Percentiles rank a stretch among this genome's conserved stretches.
Conservation (phyloP, 2,113 vertebrate species). For the Neomonachus schauinslandi region DNA sequence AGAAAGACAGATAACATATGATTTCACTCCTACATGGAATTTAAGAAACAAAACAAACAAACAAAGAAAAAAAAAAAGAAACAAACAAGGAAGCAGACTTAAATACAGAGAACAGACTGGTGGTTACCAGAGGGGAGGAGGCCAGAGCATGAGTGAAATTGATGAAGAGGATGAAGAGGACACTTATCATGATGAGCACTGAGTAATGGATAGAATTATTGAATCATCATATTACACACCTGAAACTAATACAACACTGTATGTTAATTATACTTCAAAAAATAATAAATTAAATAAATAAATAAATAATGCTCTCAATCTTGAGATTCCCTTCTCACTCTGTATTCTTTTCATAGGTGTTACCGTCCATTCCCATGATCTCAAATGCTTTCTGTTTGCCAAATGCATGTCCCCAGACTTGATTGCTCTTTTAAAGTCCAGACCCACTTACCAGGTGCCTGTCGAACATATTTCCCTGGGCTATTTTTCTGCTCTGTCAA, state of each 20-base stretch:
- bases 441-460: neutral
- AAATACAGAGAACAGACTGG: neutral
- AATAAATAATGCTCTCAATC: neutral
- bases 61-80: neutral
- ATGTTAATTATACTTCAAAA: neutral
- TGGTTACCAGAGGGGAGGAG: neutral
- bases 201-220: neutral
- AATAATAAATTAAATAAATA: neutral
- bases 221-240: neutral
- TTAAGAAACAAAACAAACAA: neutral
- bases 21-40: neutral
- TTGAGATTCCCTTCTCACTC: neutral
- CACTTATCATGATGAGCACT: neutral
- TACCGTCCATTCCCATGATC: rapidly evolving
- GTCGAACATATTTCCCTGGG: neutral
- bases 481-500: neutral
- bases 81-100: neutral
- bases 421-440: neutral
- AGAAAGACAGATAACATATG: neutral
- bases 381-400: neutral
- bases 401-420: neutral
- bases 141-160: neutral
- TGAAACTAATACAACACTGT: neutral
- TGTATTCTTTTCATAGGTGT: neutral
- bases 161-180: neutral